Conservation (phyloP, 64 coral and sea anemone genomes). For the Stichodactyla mertensii region DNA sequence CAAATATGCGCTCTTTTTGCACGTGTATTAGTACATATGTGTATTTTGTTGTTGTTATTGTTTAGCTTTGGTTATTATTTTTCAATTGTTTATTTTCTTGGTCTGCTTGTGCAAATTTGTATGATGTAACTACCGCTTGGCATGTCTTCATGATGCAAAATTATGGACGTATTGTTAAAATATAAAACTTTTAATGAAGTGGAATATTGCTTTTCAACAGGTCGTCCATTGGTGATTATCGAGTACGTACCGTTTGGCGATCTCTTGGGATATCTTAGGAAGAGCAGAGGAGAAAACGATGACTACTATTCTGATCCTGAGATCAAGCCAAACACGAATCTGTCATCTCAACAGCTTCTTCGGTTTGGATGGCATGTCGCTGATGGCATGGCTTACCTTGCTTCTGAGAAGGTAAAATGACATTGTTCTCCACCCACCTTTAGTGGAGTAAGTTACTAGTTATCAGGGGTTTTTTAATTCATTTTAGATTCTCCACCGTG, state of each 20-base stretch:
- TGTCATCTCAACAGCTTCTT: slow-evolving; percentile 25
- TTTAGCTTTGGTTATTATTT: too few relatives aligned
- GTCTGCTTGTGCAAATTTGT: too few relatives aligned
- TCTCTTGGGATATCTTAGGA: slow-evolving; percentile 16
- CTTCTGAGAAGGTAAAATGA: slow-evolving; percentile 17
- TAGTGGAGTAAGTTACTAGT: too few relatives aligned
- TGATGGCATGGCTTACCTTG: slow-evolving; percentile 28
- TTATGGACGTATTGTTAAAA: too few relatives aligned
- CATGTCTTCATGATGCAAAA: too few relatives aligned
- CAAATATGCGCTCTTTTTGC: too few relatives aligned
- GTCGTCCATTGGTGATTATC: slow-evolving; percentile 14
- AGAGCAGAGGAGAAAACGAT: slow-evolving; percentile 25
- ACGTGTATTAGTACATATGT: too few relatives aligned
- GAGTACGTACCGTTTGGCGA: slow-evolving; percentile 27
- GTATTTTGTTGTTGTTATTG: too few relatives aligned
- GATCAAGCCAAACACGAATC: slow-evolving; percentile 5
- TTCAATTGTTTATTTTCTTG: too few relatives aligned
- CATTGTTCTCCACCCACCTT: background rate
- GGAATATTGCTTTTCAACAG: background rate
- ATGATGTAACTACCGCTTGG: too few relatives aligned
- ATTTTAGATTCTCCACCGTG: slow-evolving; percentile 10
- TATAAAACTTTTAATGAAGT: too few relatives aligned
- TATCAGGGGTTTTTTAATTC: background rate
- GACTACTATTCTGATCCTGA: slow-evolving; percentile 28
- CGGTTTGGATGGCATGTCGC: slow-evolving; percentile 24